Conservation (phyloP, 2,888 invertebrate genomes). For the Lysandra bellargus region DNA sequence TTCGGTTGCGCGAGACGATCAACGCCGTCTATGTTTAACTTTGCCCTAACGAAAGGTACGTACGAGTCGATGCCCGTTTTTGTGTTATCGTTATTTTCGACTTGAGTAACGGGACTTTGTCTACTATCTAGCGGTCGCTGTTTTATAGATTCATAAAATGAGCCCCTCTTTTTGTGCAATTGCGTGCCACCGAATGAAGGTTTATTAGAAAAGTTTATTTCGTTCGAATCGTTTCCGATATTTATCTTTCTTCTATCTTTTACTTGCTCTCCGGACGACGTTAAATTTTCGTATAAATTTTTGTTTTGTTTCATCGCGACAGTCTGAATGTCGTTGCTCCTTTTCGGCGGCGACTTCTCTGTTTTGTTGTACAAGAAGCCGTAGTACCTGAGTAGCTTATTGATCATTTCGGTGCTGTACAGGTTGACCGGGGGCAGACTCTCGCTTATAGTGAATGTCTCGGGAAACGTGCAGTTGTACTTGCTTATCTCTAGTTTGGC, state of each 20-base stretch:
- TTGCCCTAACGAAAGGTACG: conserved; percentile 37
- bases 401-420: conserved; percentile 77
- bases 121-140: not conserved
- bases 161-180: not conserved
- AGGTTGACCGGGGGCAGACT: conserved; percentile 74
- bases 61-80: conserved; percentile 55
- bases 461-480: conserved; percentile 75
- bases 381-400: conserved; percentile 71
- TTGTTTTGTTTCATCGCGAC: conserved; percentile 44
- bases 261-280: not conserved
- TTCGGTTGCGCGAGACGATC: not conserved
- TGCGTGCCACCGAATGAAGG: not conserved
- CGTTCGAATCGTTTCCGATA: not conserved
- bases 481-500: conserved; percentile 68
- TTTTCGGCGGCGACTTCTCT: conserved; percentile 56
- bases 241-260: not conserved
- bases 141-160: conserved; percentile 14
- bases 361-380: conserved; percentile 74
- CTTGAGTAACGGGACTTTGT: not conserved
- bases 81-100: not conserved
- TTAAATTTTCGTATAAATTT: conserved; percentile 34
- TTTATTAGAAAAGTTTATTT: conserved; percentile 16
- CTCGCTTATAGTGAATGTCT: conserved; percentile 75
- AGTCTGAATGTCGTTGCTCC: conserved; percentile 46
- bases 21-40: conserved; percentile 7